A percentile compares a stretch with the other conserved stretches of the same genome.
These are phyloP conservation scores for Nothocercus nigrocapillus DNA, from an alignment of 2,113 vertebrate genomes.

Conservation along the genomic window DNA sequence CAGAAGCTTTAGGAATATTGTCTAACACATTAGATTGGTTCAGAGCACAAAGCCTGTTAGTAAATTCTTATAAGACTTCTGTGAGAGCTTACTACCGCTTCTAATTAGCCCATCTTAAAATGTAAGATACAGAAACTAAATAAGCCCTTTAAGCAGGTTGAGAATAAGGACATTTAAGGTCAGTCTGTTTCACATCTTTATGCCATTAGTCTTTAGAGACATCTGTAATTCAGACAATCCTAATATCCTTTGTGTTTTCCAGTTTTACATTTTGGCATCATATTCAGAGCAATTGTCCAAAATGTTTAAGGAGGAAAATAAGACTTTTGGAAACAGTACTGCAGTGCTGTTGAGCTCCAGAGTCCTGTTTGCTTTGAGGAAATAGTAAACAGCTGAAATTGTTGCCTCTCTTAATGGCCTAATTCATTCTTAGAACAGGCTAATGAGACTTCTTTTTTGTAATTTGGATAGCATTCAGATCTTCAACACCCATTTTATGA, in stretches of 20 bases:
- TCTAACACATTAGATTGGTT: background rate
- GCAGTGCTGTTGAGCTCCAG: constrained; percentile 32
- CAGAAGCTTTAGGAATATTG: background rate
- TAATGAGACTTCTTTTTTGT: background rate
- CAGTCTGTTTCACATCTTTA: constrained; percentile 69
- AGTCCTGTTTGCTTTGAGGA: constrained; percentile 52
- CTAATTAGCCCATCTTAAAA: background rate
- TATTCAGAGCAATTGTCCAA: constrained; percentile 68
- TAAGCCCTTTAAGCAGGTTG: background rate
- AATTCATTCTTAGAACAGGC: constrained; percentile 51
- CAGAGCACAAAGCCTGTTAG: background rate
- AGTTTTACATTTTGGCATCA: constrained; percentile 75
- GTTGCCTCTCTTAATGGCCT: constrained; percentile 64
- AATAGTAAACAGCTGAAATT: constrained; percentile 43
- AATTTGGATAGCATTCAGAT: constrained; percentile 44
- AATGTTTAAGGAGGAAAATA: constrained; percentile 59
- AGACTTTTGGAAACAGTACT: constrained; percentile 54
- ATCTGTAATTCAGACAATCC: constrained; percentile 76
- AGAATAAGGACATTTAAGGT: constrained; percentile 62
- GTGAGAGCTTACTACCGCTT: background rate
- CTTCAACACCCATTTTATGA: constrained; percentile 19
- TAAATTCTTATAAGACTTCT: background rate
- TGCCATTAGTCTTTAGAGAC: constrained; percentile 69
- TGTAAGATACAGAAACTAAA: background rate
- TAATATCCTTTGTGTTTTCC: constrained; percentile 73